Evolutionary conservation across 1,140 invertebrate species (phyloP).

Genomic region (Notospermus geniculatus): DNA sequence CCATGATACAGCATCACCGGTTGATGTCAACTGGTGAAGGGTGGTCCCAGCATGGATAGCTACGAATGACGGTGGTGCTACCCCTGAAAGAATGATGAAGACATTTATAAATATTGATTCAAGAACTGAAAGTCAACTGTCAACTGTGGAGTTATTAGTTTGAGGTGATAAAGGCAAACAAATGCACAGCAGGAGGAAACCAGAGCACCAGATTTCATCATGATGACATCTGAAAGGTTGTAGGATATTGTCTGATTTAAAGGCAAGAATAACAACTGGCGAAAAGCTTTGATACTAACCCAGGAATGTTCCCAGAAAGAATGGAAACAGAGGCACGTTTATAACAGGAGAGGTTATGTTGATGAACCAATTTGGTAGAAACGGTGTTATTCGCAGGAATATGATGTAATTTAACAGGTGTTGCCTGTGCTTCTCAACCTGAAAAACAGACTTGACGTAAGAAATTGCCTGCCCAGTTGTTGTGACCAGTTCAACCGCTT

Average conservation of each 20-base stretch:
- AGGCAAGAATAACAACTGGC: too few species aligned
- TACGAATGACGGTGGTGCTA: conserved; percentile 95
- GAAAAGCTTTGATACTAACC: too few species aligned
- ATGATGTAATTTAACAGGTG: conserved; percentile 95
- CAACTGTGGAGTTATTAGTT: too few species aligned
- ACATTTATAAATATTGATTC: too few species aligned
- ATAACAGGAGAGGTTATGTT: conserved; percentile 96
- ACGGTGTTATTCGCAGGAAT: conserved; percentile 94
- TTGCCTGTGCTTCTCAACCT: conserved; percentile 78
- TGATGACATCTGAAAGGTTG: too few species aligned
- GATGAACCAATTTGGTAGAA: conserved; percentile 99
- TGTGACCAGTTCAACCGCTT: too few species aligned
- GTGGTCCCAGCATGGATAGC: conserved; percentile 97
- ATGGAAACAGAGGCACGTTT: conserved; percentile 87
- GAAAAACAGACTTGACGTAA: conserved; percentile 34
- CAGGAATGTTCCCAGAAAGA: conserved; percentile 87
- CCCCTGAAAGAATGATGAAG: conserved; percentile 72
- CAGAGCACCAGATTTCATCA: too few species aligned
- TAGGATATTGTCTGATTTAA: too few species aligned
- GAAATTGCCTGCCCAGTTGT: too few species aligned
- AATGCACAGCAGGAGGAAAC: too few species aligned
- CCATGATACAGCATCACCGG: conserved; percentile 86
- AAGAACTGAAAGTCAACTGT: too few species aligned
- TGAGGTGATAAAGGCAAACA: too few species aligned
- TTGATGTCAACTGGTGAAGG: conserved; percentile 86